Conservation (phyloP, 2,797 vertebrate genomes). For the Eulemur albifrons region DNA sequence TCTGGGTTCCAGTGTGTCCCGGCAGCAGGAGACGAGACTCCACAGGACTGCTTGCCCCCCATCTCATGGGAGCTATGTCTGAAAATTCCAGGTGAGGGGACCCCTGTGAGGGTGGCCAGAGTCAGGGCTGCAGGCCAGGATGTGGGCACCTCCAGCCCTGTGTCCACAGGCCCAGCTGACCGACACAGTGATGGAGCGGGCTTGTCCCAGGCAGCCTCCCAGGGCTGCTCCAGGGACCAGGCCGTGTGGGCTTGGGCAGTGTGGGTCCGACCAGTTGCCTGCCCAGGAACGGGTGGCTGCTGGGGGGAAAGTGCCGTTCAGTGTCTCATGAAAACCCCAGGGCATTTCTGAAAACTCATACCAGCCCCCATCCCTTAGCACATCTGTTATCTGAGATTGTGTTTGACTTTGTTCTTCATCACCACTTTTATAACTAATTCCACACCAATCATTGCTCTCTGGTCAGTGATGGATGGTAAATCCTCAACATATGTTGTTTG, state of each 20-base stretch:
- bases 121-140: neutral
- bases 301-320: neutral
- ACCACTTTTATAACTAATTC: neutral
- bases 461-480: neutral
- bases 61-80: neutral
- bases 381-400: neutral
- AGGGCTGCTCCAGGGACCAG: no score
- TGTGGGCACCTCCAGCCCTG: neutral
- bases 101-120: neutral
- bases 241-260: neutral
- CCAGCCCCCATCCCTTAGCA: neutral
- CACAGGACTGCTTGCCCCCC: neutral
- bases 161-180: neutral
- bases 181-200: neutral
- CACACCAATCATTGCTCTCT: neutral
- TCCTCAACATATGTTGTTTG: neutral
- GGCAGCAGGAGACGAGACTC: neutral
- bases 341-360: neutral
- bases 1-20: neutral
- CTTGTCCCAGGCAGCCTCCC: no score
- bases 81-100: neutral
- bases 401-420: neutral
- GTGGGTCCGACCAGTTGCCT: neutral
- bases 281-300: neutral
- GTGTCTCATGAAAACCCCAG: neutral